Evolutionary conservation across 2,888 invertebrate genomes (phyloP), one percentile per base, ranked within the genome.

Genomic region (Petrolisthes cinctipes): DNA sequence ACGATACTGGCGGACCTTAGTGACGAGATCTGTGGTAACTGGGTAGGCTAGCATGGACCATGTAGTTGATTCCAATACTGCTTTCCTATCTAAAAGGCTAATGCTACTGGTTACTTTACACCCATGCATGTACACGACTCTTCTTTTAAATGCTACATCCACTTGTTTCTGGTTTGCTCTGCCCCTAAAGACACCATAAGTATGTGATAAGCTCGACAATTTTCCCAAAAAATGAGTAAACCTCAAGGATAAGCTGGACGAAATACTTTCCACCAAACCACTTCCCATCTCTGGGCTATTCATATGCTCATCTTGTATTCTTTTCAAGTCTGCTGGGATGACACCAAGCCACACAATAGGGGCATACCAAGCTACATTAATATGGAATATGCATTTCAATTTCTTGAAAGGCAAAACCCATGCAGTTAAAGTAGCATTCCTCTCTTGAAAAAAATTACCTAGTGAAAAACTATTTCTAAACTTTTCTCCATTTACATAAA

Each of bases 31-130:
- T 57, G 75, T 17, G 5, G 37, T 14, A 17, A 87, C 66, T 54
- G 87, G 87, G 71, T 84, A 81, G 6, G 80, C 87, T 68, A 87
- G 66, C 17, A 87, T 57, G 53, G 81, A 83, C 87, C 87, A 87
- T 4, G n/a, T 37, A 61, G 17, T 54, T 17, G 71, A 53, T 68
- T 81, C 61, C 5, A 84, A 17, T 11, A 66, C 17, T 51, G 56
- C 57, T 61, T 79, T 56, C 57, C 71, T 54, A 11, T 83, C 84
- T 56, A 84, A 79, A 51, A 87, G 80, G 53, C 66, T 71, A 53
- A 78, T 68, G n/a, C 66, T 83, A 51, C 80, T 11, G 23, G 73
- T 75, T 17, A 87, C 73, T 56, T 76, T 83, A 20, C 51, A 80
- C 53, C 81, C 84, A 54, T 87, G 37, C 53, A 87, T 75, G 56